Conservation (phyloP, 2,113 vertebrate genomes). For the Antennarius striatus region DNA sequence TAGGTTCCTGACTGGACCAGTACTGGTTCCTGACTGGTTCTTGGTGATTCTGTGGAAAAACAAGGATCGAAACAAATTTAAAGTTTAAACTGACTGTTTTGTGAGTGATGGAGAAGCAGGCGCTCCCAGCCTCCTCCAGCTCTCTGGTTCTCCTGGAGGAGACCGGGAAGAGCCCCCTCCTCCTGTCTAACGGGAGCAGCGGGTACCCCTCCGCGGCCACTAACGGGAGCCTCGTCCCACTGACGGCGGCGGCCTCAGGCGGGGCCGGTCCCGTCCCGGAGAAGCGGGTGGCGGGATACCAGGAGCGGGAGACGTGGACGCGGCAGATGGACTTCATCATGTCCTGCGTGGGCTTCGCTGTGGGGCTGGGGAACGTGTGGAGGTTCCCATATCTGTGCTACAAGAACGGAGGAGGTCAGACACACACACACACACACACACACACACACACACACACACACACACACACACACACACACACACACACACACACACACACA, state of each 20-base stretch:
- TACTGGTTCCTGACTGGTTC: background rate
- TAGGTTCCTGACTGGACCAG: background rate
- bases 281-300: slow-evolving; percentile 51
- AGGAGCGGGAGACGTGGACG: slow-evolving; percentile 89
- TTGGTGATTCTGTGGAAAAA: background rate
- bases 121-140: slow-evolving; percentile 68
- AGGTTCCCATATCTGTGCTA: slow-evolving; percentile 91
- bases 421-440: background rate
- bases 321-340: slow-evolving; percentile 97
- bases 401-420: slow-evolving; percentile 90
- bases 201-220: slow-evolving; percentile 45
- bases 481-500: too few species aligned
- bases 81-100: background rate
- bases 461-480: too few species aligned
- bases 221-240: slow-evolving; percentile 56
- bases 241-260: slow-evolving; percentile 19
- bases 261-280: slow-evolving; percentile 21
- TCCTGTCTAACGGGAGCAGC: slow-evolving; percentile 58
- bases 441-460: too few species aligned
- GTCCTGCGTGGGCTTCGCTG: slow-evolving; percentile 91
- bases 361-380: slow-evolving; percentile 91
- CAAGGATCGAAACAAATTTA: background rate
- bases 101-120: slow-evolving; percentile 73
- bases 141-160: slow-evolving; percentile 73
- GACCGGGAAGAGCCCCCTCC: slow-evolving; percentile 70